A percentile compares a stretch with the other conserved stretches of the same genome.
phyloP scores from a whole-genome alignment of 2,888 invertebrate genomes.

The Philonicus albiceps region DNA sequence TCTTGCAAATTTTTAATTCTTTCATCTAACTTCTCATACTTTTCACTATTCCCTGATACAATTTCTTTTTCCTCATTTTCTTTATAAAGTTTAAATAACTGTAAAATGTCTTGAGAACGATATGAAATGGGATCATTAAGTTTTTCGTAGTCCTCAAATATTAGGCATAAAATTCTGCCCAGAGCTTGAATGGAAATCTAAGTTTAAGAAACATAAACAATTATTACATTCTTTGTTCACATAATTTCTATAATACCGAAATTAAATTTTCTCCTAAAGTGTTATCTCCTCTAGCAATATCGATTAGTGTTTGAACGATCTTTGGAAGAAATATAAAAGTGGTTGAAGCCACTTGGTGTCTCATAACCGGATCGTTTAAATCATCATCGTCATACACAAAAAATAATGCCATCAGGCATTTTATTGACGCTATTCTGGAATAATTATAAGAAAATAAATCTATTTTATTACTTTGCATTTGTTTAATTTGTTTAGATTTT shows the following conservation, averaged over 20 bases:
- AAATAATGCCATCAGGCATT: conserved; percentile 71
- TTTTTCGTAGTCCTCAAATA: conserved; percentile 59
- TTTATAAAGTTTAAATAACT: conserved; percentile 46
- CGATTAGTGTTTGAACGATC: conserved; percentile 65
- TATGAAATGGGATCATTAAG: conserved; percentile 52
- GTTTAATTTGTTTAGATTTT: too few species aligned
- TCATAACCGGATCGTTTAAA: conserved; percentile 65
- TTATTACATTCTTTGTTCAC: neutral
- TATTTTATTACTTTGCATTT: neutral
- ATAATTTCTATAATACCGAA: conserved; percentile 59
- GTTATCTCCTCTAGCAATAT: conserved; percentile 65
- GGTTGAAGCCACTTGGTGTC: conserved; percentile 67
- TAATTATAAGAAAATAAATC: neutral
- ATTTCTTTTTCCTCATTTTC: conserved; percentile 46
- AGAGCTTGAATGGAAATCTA: conserved; percentile 57
- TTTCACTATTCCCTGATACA: conserved; percentile 51
- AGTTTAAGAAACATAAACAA: conserved; percentile 17
- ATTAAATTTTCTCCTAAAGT: conserved; percentile 68
- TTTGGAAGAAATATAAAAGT: conserved; percentile 70
- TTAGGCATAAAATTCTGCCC: conserved; percentile 57
- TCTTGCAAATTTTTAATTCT: conserved; percentile 54
- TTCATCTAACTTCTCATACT: conserved; percentile 51
- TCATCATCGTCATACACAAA: conserved; percentile 68
- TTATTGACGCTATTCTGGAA: conserved; percentile 65
- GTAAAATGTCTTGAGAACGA: conserved; percentile 52